Evolutionary conservation across 2,797 vertebrate genomes (phyloP).

Genomic region (Anguilla obscura): DNA sequence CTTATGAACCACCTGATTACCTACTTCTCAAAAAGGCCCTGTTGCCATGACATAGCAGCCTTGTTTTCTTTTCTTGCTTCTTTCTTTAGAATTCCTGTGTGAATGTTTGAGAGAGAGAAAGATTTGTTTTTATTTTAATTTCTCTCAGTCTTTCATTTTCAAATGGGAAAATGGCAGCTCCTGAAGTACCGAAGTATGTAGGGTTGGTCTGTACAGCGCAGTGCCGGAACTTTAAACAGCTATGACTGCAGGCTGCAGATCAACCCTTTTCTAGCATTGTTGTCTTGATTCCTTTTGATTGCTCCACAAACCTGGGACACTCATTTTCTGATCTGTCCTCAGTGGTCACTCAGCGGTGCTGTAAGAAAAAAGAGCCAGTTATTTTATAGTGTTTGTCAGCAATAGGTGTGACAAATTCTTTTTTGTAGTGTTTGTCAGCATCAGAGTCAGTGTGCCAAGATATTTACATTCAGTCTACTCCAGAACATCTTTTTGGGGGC

Average conservation of each 20-base stretch:
- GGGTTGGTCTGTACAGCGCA: neutral
- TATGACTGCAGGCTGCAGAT: neutral
- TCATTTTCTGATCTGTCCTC: neutral
- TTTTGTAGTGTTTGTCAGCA: too few species aligned
- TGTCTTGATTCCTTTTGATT: neutral
- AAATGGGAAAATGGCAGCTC: neutral
- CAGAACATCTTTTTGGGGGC: neutral
- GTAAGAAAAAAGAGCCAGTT: neutral
- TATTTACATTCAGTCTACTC: neutral
- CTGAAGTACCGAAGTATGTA: too few species aligned
- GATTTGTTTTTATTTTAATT: neutral
- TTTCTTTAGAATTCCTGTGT: constrained; percentile 76
- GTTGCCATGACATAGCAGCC: constrained; percentile 73
- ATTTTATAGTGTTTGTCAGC: neutral
- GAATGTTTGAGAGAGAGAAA: constrained; percentile 67
- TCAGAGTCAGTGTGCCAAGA: neutral
- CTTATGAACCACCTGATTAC: constrained; percentile 19
- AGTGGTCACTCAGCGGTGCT: neutral
- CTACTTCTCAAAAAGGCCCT: constrained; percentile 39
- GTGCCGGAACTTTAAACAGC: neutral
- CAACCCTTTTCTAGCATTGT: neutral
- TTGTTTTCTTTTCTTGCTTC: constrained; percentile 68
- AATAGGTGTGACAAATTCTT: neutral
- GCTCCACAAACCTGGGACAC: neutral
- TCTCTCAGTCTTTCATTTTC: neutral